phyloP scores from a whole-genome alignment of 1,140 invertebrate genomes.

The Sogatella furcifera region DNA sequence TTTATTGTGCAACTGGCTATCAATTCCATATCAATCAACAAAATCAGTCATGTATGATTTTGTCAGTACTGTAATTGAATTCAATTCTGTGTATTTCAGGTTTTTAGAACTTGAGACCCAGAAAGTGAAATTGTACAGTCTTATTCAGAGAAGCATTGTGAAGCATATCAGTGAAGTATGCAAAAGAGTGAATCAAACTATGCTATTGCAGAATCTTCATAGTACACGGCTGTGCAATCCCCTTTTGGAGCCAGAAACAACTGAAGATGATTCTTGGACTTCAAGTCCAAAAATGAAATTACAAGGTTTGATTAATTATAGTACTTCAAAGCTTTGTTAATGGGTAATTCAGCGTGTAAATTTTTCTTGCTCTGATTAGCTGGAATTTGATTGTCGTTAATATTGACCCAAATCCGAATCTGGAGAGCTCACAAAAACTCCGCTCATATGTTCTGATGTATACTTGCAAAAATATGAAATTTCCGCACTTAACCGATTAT shows the following conservation, averaged over 20 bases:
- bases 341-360: too few relatives aligned
- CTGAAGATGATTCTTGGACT: slow-evolving; percentile 38
- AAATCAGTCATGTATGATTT: too few relatives aligned
- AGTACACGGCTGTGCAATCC: slow-evolving; percentile 57
- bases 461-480: too few relatives aligned
- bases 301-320: too few relatives aligned
- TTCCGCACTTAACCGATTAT: too few relatives aligned
- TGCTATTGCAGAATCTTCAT: slow-evolving; percentile 57
- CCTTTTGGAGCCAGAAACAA: slow-evolving; percentile 55
- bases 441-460: too few relatives aligned
- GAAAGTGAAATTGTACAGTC: slow-evolving; percentile 40
- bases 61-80: too few relatives aligned
- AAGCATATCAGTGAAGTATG: slow-evolving; percentile 47
- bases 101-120: slow-evolving; percentile 42
- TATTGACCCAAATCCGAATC: too few relatives aligned
- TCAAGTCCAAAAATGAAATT: background rate
- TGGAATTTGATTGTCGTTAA: too few relatives aligned
- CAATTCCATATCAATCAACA: background rate
- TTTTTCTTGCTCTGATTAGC: too few relatives aligned
- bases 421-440: too few relatives aligned
- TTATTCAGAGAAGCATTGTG: slow-evolving; percentile 42
- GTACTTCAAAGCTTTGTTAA: too few relatives aligned
- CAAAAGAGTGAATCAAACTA: slow-evolving; percentile 58
- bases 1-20: slow-evolving; percentile 12
- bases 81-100: slow-evolving; percentile 25